phyloP scores from a whole-genome alignment of 2,888 invertebrate genomes.

The Pachliopta kotzebuea region DNA sequence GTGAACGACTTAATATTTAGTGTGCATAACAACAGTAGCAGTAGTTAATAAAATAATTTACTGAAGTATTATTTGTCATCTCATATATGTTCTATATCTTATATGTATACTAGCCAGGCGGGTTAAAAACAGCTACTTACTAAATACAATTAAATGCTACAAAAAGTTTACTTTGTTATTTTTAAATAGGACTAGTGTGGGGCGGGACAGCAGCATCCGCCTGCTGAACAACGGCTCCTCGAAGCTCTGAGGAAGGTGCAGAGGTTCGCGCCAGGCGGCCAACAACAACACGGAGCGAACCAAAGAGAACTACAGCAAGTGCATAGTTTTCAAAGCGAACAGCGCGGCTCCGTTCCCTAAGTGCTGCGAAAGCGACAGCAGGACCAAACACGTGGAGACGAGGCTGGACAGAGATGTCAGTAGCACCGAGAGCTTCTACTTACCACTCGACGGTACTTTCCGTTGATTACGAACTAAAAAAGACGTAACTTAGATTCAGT shows the following conservation, averaged over 20 bases:
- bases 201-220: constrained; percentile 69
- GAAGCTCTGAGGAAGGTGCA: constrained; percentile 67
- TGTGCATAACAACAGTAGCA: too few relatives aligned
- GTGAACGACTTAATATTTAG: too few relatives aligned
- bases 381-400: constrained; percentile 44
- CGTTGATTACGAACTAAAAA: constrained; percentile 1
- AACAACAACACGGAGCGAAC: constrained; percentile 59
- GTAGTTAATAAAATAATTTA: too few relatives aligned
- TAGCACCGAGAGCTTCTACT: constrained; percentile 61
- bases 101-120: too few relatives aligned
- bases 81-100: too few relatives aligned
- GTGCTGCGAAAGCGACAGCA: constrained; percentile 65
- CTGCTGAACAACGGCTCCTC: constrained; percentile 70
- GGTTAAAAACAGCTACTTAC: too few relatives aligned
- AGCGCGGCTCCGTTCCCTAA: constrained; percentile 62
- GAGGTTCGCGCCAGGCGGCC: constrained; percentile 50
- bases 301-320: constrained; percentile 63
- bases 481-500: not conserved
- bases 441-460: constrained; percentile 46
- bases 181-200: constrained; percentile 60
- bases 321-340: constrained; percentile 50
- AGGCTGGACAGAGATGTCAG: constrained; percentile 51
- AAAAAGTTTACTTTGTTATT: not conserved
- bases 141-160: not conserved
- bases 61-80: too few relatives aligned